Conservation (phyloP, 1,140 invertebrate genomes). For the Tetramorium parvispinum region DNA sequence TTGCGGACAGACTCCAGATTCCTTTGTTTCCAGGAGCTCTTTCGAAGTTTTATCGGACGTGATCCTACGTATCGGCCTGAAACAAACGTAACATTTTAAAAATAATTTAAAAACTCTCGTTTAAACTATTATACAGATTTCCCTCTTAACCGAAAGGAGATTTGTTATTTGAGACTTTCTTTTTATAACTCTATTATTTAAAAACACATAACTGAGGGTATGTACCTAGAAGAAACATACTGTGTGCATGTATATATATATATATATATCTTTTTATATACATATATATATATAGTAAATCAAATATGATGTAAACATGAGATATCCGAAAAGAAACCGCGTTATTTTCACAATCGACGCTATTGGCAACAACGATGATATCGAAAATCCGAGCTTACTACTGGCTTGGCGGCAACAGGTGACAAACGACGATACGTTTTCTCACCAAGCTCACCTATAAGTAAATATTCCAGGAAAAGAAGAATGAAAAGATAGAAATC, state of each 20-base stretch:
- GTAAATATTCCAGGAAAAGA: not conserved
- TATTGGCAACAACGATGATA: not conserved
- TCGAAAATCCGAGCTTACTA: slow-evolving; percentile 18
- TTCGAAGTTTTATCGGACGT: slow-evolving; percentile 98
- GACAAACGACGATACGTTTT: not conserved
- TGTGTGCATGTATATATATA: too few species aligned
- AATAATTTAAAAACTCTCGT: not conserved
- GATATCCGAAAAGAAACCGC: not conserved
- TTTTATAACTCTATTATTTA: too few species aligned
- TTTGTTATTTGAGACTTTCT: not conserved
- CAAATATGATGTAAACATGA: not conserved
- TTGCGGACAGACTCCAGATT: slow-evolving; percentile 97
- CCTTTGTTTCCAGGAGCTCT: slow-evolving; percentile 98
- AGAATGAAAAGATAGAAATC: not conserved
- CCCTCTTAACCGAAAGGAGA: not conserved
- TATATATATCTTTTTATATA: too few species aligned
- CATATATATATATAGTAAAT: not conserved
- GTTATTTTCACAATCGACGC: not conserved
- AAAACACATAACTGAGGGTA: too few species aligned
- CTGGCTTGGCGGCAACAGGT: slow-evolving; percentile 39
- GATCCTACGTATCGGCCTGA: slow-evolving; percentile 98
- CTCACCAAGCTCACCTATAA: slow-evolving; percentile 1
- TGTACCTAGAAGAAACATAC: too few species aligned
- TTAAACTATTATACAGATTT: not conserved
- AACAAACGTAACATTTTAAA: slow-evolving; percentile 73